A percentile compares a stretch with the other conserved stretches of the same genome.
These are phyloP conservation scores for Platygyra sinensis DNA, from an alignment of 64 coral and sea anemone genomes.

Conservation along the genomic window DNA sequence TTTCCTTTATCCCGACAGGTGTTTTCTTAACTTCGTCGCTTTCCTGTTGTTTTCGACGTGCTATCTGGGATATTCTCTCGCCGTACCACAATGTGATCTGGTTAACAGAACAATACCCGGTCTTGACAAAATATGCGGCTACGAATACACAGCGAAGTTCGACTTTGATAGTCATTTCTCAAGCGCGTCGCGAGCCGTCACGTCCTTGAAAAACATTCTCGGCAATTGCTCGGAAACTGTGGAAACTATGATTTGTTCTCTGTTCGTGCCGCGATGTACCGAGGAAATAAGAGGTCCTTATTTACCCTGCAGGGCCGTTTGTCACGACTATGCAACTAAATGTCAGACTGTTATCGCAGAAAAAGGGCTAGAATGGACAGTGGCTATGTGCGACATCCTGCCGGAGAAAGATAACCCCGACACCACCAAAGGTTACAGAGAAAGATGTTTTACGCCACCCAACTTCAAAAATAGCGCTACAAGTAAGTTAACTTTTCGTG, in stretches of 20 bases:
- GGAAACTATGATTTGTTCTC: conserved; percentile 39
- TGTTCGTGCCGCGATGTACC: conserved; percentile 44
- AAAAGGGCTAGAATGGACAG: conserved; percentile 14
- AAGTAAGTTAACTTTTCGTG: conserved; percentile 14
- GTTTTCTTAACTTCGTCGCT: not conserved
- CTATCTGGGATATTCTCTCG: not conserved
- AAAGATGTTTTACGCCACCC: conserved; percentile 48
- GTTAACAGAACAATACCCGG: conserved; percentile 6
- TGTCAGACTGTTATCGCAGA: not conserved
- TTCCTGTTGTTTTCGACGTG: not conserved
- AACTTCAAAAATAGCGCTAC: conserved; percentile 39
- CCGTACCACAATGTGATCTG: not conserved
- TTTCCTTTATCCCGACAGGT: conserved; percentile 10
- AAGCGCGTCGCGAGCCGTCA: not conserved
- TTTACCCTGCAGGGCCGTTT: conserved; percentile 59
- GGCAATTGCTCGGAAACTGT: conserved; percentile 40
- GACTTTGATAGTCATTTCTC: not conserved
- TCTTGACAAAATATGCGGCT: conserved; percentile 24
- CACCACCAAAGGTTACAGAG: conserved; percentile 32
- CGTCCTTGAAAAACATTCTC: not conserved
- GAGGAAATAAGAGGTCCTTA: conserved; percentile 51
- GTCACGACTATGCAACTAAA: conserved; percentile 25
- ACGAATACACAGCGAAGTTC: conserved; percentile 1
- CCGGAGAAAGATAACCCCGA: conserved; percentile 46
- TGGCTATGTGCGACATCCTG: conserved; percentile 52